Conservation (phyloP, 2,888 invertebrate species). For the Acheta domesticus region DNA sequence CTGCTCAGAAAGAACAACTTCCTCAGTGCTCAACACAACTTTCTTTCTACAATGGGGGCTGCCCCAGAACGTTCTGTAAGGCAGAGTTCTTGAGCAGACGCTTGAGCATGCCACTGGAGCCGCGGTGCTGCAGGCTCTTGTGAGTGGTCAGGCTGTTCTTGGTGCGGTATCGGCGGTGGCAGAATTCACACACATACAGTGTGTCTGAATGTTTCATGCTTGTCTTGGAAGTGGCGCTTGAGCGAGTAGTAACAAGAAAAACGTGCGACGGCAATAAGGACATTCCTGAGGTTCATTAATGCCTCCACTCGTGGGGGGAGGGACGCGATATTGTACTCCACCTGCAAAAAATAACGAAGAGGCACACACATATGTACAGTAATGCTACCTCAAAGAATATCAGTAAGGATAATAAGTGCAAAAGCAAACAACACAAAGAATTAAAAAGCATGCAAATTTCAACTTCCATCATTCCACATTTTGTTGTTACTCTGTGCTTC, state of each 20-base stretch:
- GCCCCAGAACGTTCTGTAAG: slow-evolving; percentile 47
- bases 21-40: background rate
- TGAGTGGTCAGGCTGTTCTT: slow-evolving; percentile 90
- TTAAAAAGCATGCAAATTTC: background rate
- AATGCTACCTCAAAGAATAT: background rate
- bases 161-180: slow-evolving; percentile 83
- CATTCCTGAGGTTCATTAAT: slow-evolving; percentile 92
- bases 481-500: too few relatives aligned
- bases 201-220: slow-evolving; percentile 89
- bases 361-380: slow-evolving; percentile 12
- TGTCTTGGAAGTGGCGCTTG: slow-evolving; percentile 90
- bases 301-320: slow-evolving; percentile 83
- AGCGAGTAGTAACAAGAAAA: slow-evolving; percentile 91
- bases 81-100: slow-evolving; percentile 82
- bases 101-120: slow-evolving; percentile 85
- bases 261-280: slow-evolving; percentile 86
- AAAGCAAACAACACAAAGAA: background rate
- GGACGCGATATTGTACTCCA: slow-evolving; percentile 60
- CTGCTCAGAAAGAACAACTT: background rate
- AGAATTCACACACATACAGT: slow-evolving; percentile 86
- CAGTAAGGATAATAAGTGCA: background rate
- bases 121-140: slow-evolving; percentile 87
- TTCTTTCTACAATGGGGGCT: slow-evolving; percentile 24
- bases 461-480: background rate
- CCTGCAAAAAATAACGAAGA: slow-evolving; percentile 30